Conservation (phyloP, 2,113 vertebrate species). For the Scartelaos histophorus region DNA sequence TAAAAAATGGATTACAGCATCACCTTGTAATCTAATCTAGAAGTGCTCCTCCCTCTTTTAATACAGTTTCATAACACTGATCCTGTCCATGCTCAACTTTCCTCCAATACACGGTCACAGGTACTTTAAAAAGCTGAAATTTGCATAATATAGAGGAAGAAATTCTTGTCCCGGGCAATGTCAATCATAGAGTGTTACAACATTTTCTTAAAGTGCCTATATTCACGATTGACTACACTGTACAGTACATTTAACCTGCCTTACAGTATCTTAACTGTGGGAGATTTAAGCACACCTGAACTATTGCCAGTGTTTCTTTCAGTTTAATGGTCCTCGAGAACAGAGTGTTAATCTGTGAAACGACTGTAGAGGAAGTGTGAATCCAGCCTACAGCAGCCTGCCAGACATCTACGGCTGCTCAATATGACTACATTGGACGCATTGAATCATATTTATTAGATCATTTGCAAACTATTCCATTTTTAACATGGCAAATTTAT, state of each 20-base stretch:
- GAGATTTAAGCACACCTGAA: conserved; percentile 78
- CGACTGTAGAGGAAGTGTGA: conserved; percentile 73
- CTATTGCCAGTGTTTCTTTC: conserved; percentile 78
- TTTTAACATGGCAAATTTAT: neutral
- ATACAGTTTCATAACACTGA: too few species aligned
- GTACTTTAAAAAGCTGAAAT: too few species aligned
- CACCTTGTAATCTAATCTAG: too few species aligned
- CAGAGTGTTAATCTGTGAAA: conserved; percentile 79
- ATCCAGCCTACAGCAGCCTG: conserved; percentile 70
- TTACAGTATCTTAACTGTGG: conserved; percentile 66
- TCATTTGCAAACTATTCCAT: neutral
- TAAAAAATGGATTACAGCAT: too few species aligned
- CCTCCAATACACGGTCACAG: too few species aligned
- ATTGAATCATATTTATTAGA: neutral
- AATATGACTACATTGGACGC: neutral
- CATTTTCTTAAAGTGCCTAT: neutral
- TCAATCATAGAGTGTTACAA: neutral
- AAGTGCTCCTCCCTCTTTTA: too few species aligned
- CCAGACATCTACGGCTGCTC: conserved; percentile 8
- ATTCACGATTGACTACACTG: conserved; percentile 53
- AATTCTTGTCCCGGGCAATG: too few species aligned
- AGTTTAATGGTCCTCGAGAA: conserved; percentile 79
- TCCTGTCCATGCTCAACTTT: too few species aligned
- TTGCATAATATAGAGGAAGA: too few species aligned
- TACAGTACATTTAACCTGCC: conserved; percentile 54